These are phyloP conservation scores for Bovichtus variegatus DNA, from an alignment of 2,797 vertebrate genomes.

Conservation along the genomic window DNA sequence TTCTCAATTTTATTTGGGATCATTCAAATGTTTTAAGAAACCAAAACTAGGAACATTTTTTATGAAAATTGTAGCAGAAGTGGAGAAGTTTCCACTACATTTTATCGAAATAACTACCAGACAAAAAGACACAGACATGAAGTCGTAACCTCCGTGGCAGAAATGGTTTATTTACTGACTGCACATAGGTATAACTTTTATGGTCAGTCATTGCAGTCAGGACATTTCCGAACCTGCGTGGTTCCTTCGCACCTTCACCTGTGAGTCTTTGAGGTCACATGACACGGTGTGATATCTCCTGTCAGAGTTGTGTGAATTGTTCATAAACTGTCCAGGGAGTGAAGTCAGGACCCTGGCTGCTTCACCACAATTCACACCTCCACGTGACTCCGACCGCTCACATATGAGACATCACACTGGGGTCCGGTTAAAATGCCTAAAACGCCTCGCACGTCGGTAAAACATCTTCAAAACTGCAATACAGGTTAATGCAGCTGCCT, in stretches of 20 bases:
- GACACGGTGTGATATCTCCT: background rate
- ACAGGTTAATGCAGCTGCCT: background rate
- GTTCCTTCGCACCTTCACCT: constrained; percentile 9
- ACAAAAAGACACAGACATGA: background rate
- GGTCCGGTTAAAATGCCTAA: background rate
- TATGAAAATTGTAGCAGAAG: background rate
- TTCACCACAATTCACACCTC: constrained; percentile 32
- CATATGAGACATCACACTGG: background rate
- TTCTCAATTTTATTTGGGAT: background rate
- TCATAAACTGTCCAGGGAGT: background rate
- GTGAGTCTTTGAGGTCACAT: background rate
- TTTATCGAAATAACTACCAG: background rate
- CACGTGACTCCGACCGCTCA: background rate
- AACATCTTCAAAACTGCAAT: background rate
- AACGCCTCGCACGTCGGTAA: background rate
- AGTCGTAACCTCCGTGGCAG: background rate
- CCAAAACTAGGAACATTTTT: no score
- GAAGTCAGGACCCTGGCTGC: background rate
- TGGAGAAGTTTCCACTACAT: no score
- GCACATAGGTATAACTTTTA: background rate
- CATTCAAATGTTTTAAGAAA: background rate
- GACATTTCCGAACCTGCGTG: background rate
- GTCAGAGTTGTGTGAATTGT: constrained; percentile 25
- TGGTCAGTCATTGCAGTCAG: background rate
- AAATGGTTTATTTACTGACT: background rate